Evolutionary conservation across 2,797 vertebrate species (phyloP), one percentile per base, ranked within the genome.

Genomic region (Alauda arvensis): DNA sequence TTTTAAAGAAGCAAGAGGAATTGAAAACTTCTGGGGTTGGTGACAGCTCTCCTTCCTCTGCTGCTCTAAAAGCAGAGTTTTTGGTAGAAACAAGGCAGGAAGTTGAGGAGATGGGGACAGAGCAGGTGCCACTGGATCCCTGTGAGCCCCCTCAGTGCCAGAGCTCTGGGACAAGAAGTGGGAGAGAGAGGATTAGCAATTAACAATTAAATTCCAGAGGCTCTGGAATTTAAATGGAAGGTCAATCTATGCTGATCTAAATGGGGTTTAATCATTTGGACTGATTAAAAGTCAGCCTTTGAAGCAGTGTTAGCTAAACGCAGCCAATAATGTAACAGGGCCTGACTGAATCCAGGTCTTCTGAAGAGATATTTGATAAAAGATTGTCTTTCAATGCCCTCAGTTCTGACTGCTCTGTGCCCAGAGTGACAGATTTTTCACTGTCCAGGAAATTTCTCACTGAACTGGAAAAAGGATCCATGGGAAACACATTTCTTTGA

Each of bases 81-180:
- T 51, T 40, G 14, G 18, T 1, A 59, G 62, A 66, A 88, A 8
- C 14, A 33, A 1, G 0, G 0, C 2, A 29, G 60, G 39, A 52
- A 65, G 33, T 0, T 45, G 51, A 70, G 65, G 39, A 49, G 46
- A 9, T 75, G 17, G 2, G 40, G 10, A 66, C 49, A 17, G 42
- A 60, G 67, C 24, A 79, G 46, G 46, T 37, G 51, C 6, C 53
- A 4, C 6, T 6, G 45, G n/a, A 31, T 4, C 34, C 1, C 65
- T 3, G 34, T 2, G 34, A 53, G 39, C 6, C 21, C 33, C 13
- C 85, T 42, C 34, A 61, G 34, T 33, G 55, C 23, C 60, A 23
- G 39, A 63, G 80, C 80, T 45, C 53, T 33, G 70, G 8, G 18
- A 53, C 1, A 6, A 20, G 3, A 13, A 5, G 9, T 24, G 49